Conservation (phyloP, 2,797 vertebrate genomes). For the Molossus alvarezi region DNA sequence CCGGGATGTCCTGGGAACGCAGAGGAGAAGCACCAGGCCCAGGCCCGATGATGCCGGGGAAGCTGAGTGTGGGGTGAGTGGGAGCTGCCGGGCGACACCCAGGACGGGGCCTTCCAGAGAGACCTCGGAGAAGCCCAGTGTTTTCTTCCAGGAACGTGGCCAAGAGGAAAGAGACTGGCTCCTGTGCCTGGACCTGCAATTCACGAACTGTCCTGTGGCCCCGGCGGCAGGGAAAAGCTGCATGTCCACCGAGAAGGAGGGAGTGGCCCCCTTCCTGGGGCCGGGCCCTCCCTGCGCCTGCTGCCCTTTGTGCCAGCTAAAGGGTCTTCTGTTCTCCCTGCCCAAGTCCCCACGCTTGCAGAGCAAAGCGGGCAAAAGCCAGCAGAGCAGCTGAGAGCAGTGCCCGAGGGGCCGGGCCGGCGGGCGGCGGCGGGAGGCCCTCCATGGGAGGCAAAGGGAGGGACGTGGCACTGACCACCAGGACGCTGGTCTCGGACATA, state of each 20-base stretch:
- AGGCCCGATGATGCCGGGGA: neutral
- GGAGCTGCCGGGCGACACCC: neutral
- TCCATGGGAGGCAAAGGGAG: neutral
- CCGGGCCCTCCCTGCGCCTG: neutral
- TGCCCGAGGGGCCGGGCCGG: neutral
- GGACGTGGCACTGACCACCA: fast-evolving
- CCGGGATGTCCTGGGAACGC: neutral
- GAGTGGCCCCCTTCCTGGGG: no score
- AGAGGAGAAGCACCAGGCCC: neutral
- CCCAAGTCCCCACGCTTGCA: neutral
- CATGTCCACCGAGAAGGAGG: no score
- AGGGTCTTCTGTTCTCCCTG: neutral
- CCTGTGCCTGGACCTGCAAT: neutral
- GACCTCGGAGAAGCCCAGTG: neutral
- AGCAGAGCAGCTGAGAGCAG: neutral
- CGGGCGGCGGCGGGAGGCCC: no score
- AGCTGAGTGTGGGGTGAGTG: neutral
- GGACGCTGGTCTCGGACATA: neutral
- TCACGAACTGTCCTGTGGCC: no score
- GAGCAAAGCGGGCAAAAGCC: neutral
- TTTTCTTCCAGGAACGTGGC: neutral
- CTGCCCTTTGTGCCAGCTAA: neutral
- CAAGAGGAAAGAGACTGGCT: neutral
- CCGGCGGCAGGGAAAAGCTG: no score
- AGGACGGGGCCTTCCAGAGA: neutral